Evolutionary conservation across 92 coral and sea anemone species (phyloP).

Genomic region (Phenganax stokvisi): DNA sequence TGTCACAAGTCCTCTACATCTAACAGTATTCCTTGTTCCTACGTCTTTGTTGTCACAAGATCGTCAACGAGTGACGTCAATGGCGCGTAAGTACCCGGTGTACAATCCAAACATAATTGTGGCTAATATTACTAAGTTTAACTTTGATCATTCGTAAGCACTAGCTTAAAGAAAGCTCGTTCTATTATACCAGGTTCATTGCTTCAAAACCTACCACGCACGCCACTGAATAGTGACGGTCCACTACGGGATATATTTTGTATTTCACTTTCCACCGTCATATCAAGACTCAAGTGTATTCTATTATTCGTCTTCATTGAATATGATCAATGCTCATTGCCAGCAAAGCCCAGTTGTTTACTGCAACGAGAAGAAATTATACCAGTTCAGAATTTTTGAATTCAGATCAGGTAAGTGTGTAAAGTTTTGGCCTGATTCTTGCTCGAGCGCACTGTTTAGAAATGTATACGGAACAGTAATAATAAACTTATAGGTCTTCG

Average conservation of each 20-base stretch:
- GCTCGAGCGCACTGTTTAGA: background rate
- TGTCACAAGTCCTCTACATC: too few relatives aligned
- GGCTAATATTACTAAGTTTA: conserved; percentile 28
- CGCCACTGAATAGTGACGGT: too few relatives aligned
- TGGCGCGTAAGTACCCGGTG: conserved; percentile 13
- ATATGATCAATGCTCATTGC: conserved; percentile 33
- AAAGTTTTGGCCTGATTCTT: background rate
- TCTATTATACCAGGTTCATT: too few relatives aligned
- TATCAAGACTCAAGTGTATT: conserved; percentile 2
- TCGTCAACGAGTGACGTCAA: conserved; percentile 9
- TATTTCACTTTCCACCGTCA: background rate
- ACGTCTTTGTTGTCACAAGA: background rate
- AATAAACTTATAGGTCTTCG: background rate
- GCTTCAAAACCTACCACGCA: too few relatives aligned
- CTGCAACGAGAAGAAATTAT: conserved; percentile 30
- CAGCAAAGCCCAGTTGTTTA: conserved; percentile 20
- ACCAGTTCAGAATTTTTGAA: conserved; percentile 30
- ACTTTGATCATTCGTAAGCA: background rate
- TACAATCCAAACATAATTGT: conserved; percentile 23
- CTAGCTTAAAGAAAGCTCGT: background rate
- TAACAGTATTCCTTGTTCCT: background rate
- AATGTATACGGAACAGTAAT: background rate
- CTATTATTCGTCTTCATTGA: conserved; percentile 1
- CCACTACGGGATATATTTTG: too few relatives aligned
- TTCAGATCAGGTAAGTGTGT: conserved; percentile 19